Conservation (phyloP, 2,113 vertebrate species). For the Oceanites oceanicus region DNA sequence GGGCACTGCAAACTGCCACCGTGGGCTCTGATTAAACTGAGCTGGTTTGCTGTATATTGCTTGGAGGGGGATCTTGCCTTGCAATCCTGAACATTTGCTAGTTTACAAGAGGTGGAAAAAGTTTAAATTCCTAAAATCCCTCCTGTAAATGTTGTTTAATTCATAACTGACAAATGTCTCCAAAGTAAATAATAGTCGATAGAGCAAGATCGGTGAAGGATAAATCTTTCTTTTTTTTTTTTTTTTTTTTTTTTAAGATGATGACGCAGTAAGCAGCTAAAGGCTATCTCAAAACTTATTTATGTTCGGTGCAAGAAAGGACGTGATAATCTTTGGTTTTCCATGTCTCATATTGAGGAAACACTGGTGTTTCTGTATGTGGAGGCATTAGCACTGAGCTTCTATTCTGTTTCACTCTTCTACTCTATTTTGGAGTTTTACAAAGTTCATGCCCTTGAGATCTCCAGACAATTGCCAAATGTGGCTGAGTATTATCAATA, state of each 20-base stretch:
- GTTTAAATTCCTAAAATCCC: neutral
- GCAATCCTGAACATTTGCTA: neutral
- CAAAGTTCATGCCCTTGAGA: neutral
- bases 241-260: neutral
- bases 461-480: neutral
- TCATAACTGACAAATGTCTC: neutral
- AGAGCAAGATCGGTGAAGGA: neutral
- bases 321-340: neutral
- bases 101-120: neutral
- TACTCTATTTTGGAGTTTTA: neutral
- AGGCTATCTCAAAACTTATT: neutral
- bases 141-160: neutral
- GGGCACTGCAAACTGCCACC: neutral
- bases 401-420: neutral
- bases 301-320: neutral
- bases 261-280: neutral
- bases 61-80: neutral
- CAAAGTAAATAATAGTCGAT: neutral
- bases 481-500: fast-evolving
- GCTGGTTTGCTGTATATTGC: neutral
- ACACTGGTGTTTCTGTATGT: neutral
- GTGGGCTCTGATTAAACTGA: neutral
- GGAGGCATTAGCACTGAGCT: neutral
- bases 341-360: neutral
- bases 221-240: neutral